phyloP scores from a whole-genome alignment of 2,888 invertebrate species.

The Saturnia japonica region DNA sequence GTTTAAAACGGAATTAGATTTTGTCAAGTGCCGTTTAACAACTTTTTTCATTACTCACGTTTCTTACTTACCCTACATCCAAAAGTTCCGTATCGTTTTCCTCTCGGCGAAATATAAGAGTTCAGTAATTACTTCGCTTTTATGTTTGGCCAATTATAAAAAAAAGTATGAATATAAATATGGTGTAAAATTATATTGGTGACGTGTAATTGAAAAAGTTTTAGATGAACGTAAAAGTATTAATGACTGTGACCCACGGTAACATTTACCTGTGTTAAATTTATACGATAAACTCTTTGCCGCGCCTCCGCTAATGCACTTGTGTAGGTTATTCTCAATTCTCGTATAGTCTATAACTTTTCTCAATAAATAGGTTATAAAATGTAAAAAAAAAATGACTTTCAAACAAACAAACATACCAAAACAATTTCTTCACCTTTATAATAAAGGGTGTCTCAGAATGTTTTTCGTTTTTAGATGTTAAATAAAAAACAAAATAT shows the following conservation, averaged over 20 bases:
- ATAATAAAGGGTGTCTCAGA: no score
- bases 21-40: constrained; percentile 25
- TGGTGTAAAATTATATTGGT: not conserved
- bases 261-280: no score
- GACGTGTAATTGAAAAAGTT: constrained; percentile 17
- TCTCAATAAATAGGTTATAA: no score
- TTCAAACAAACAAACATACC: no score
- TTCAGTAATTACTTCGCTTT: constrained; percentile 39
- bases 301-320: no score
- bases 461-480: no score
- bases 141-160: constrained; percentile 36
- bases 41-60: constrained; percentile 36
- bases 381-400: no score
- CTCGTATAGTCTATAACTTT: no score
- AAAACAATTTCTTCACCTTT: no score
- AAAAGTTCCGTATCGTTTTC: constrained; percentile 39
- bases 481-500: no score
- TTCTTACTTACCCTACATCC: constrained; percentile 30
- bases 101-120: constrained; percentile 35
- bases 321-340: no score
- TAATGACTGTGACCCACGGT: not conserved
- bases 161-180: not conserved
- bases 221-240: not conserved
- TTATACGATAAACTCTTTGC: no score
- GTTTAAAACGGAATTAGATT: constrained; percentile 15